Percentiles rank a stretch among this genome's conserved stretches.
Evolutionary conservation across 1,140 invertebrate genomes (phyloP).

Genomic region (Bombus vancouverensis): DNA sequence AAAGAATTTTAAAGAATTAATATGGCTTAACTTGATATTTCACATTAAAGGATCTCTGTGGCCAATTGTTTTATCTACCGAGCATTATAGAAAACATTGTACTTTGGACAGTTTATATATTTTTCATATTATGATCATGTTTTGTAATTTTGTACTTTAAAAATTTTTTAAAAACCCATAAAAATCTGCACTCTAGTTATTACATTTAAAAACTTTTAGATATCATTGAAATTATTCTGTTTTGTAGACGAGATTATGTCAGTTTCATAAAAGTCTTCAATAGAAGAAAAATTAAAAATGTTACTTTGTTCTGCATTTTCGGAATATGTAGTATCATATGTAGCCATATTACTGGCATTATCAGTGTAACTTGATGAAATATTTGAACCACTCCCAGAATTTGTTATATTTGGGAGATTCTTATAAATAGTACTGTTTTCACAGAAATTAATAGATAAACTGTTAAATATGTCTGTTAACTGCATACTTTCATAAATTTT

Average conservation of each 20-base stretch:
- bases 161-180: too few species aligned
- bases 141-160: too few species aligned
- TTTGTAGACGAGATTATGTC: slow-evolving; percentile 7
- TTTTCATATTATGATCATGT: too few species aligned
- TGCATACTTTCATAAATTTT: too few species aligned
- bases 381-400: not conserved
- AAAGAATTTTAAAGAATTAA: too few species aligned
- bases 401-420: not conserved
- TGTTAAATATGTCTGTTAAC: not conserved
- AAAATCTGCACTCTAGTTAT: too few species aligned
- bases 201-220: not conserved
- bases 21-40: too few species aligned
- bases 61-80: too few species aligned
- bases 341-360: not conserved
- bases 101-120: too few species aligned
- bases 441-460: not conserved
- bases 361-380: not conserved
- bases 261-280: not conserved
- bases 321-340: not conserved
- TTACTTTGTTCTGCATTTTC: not conserved
- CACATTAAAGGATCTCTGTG: too few species aligned
- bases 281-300: not conserved
- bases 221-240: not conserved
- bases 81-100: too few species aligned
- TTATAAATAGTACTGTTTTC: not conserved